Evolutionary conservation across 2,797 vertebrate genomes (phyloP).

Genomic region (Poecilia wingei): DNA sequence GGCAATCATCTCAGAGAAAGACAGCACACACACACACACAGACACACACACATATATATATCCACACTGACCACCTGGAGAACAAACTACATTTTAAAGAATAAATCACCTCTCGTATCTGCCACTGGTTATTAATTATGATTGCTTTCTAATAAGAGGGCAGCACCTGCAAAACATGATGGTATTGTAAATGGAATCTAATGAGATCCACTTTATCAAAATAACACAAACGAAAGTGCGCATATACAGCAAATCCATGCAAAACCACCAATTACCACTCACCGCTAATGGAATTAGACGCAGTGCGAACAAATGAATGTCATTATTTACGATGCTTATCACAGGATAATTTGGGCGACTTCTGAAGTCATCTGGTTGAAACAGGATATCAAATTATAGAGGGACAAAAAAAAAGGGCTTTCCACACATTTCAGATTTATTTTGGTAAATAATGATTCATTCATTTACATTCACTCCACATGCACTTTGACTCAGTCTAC

Average conservation of each 20-base stretch:
- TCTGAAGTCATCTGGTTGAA: background rate
- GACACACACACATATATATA: background rate
- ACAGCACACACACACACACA: constrained; percentile 39
- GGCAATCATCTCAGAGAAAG: constrained; percentile 73
- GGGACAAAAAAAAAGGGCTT: background rate
- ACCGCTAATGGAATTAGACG: constrained; percentile 60
- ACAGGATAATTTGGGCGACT: background rate
- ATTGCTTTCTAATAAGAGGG: constrained; percentile 79
- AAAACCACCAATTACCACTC: constrained; percentile 62
- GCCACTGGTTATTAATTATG: constrained; percentile 79
- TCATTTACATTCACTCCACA: background rate
- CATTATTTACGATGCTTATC: constrained; percentile 28
- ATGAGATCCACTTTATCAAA: constrained; percentile 72
- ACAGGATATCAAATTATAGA: background rate
- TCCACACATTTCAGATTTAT: no score
- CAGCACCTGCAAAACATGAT: constrained; percentile 61
- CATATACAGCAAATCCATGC: constrained; percentile 33
- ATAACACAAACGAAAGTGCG: constrained; percentile 22
- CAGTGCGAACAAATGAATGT: constrained; percentile 53
- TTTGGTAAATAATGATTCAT: background rate
- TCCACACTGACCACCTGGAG: constrained; percentile 53
- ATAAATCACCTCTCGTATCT: constrained; percentile 74
- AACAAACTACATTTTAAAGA: constrained; percentile 62
- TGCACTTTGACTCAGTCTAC: background rate
- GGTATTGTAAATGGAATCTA: constrained; percentile 67